Percentiles rank a stretch among this genome's conserved stretches.
Evolutionary conservation across 2,113 vertebrate genomes (phyloP).

Genomic region (Rattus rattus): DNA sequence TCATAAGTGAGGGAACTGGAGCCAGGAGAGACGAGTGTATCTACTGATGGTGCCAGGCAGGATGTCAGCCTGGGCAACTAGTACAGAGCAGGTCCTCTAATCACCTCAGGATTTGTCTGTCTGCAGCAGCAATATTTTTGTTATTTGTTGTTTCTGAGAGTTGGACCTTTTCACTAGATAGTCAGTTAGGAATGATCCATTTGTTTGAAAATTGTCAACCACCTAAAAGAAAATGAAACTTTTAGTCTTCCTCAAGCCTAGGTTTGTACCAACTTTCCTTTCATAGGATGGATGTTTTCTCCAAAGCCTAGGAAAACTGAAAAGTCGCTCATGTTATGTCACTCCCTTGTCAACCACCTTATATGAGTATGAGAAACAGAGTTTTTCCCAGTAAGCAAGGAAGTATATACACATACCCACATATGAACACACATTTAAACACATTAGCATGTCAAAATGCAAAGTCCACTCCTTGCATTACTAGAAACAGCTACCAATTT

Average conservation of each 20-base stretch:
- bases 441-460: neutral
- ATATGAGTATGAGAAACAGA: too few species aligned
- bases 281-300: neutral
- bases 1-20: neutral
- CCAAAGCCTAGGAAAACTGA: neutral
- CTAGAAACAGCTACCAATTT: neutral
- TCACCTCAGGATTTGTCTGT: too few species aligned
- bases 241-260: fast-evolving
- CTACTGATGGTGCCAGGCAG: neutral
- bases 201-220: neutral
- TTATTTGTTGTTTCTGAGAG: neutral
- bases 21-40: neutral
- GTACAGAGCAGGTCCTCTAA: neutral
- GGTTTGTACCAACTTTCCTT: neutral
- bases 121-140: neutral
- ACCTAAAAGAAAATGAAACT: neutral
- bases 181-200: neutral
- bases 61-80: too few species aligned
- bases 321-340: neutral
- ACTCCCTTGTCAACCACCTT: too few species aligned
- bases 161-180: neutral
- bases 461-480: neutral
- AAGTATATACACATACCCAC: neutral
- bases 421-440: neutral
- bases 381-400: neutral